A percentile compares a stretch with the other conserved stretches of the same genome.
Conservation (phyloP, 37 sponge, comb jelly and placozoan genomes). For the Trichoplax adhaerens region DNA sequence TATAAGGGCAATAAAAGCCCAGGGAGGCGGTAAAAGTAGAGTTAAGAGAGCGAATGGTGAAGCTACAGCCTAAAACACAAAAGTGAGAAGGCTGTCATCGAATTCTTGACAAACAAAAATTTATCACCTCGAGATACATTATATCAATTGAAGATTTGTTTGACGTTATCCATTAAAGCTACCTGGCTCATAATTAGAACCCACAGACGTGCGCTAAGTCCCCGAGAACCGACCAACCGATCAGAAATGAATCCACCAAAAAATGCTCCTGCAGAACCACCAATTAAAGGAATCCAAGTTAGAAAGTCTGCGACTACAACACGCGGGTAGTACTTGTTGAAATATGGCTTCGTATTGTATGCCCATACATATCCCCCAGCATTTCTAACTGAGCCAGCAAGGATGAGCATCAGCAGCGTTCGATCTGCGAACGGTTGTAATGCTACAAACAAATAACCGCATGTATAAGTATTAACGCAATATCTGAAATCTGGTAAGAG, state of each 20-base stretch:
- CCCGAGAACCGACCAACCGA: constrained; percentile 14
- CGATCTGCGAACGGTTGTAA: background rate
- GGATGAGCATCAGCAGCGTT: constrained; percentile 32
- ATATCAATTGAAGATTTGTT: no score
- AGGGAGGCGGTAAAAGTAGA: constrained; percentile 42
- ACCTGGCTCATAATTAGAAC: constrained; percentile 56
- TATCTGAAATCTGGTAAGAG: no score
- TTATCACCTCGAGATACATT: no score
- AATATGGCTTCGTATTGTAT: constrained; percentile 51
- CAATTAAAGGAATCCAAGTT: constrained; percentile 64
- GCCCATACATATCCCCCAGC: constrained; percentile 61
- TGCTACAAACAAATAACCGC: no score
- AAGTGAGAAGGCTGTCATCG: constrained; percentile 1
- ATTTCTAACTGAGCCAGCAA: constrained; percentile 48
- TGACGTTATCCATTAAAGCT: background rate
- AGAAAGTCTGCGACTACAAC: constrained; percentile 9
- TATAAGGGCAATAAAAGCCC: constrained; percentile 48
- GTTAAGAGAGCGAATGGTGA: constrained; percentile 50
- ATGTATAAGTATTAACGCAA: no score
- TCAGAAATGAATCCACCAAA: constrained; percentile 56
- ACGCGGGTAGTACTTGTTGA: background rate
- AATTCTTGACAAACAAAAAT: background rate
- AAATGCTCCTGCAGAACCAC: constrained; percentile 50
- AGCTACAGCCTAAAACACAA: constrained; percentile 20
- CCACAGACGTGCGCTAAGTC: constrained; percentile 24